Base-by-base conservation (phyloP, 2,797 vertebrate genomes). In the Aeoliscus strigatus region DNA sequence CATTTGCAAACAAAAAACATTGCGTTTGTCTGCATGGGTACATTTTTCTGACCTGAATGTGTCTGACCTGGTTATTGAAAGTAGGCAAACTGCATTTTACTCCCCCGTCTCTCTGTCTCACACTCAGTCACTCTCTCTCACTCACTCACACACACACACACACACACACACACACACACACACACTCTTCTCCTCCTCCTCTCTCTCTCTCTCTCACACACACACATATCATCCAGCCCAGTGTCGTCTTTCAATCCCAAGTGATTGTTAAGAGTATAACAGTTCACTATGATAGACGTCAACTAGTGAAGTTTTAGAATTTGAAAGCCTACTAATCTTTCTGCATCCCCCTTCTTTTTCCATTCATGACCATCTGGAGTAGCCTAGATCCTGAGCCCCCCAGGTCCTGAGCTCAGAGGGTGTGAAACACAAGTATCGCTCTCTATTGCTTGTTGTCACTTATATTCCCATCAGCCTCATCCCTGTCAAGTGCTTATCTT, bases 61-160 rank as follows among this genome's bases (percentile, higher is more conserved):
- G 81, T 79, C 75, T 75, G 73, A 70, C 66, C 71, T 73, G 73
- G 60, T 83, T 82, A 75, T 69, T 46, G 51, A 72, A 57, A 80
- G 59, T 75, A 33, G 55, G 66, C 63, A 59, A 64, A 52, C 40
- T 42, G 60, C 34, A 23, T 62, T 36, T 21, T 6, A 21, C 18
- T 21, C 18, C 3, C 18, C 18, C 18, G 18, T 21, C 18, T 21
- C 18, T 3, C 18, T 21, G 3, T 3, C 18, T 21, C 18, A 3
- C 18, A 3, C 18, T 21, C 18, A 3, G 40, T 61, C 51, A 28
- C 56, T 36, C 35, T 34, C 29, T 21, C 14, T 51, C 41, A 25
- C 14, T 48, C 7, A 1, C 32, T 53, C 44, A 51, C 39, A 33
- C 16, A 21, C 46, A 34, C 23, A 38, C 39, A 43, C 26, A 18